Evolutionary conservation across 1,140 invertebrate species (phyloP), one percentile per base, ranked within the genome.

Genomic region (Thrips palmi): DNA sequence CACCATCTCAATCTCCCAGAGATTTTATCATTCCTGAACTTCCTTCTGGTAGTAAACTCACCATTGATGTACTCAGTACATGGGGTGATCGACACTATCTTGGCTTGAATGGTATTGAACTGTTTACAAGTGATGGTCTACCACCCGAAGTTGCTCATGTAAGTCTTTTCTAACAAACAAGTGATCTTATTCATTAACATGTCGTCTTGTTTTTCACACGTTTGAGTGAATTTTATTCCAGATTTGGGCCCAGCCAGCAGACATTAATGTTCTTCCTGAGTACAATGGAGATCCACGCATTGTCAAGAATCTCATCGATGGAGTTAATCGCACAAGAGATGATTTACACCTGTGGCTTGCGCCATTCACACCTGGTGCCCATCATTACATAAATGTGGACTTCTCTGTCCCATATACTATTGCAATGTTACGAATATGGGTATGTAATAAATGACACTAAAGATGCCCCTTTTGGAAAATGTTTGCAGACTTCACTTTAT

Each of bases 21-120:
- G 45, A 46, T 34, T 52, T 51, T 37, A 44, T 53, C n/a, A 81
- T 85, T 43, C 80, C 81, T 0, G 74, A 80, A 57, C 55, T 83
- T 40, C 81, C 81, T 1, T 57, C 53, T 45, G 81, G 81, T 10
- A 56, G 64, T 48, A 50, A 67, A 33, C 52, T 86, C 40, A 64
- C 68, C 37, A 59, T 86, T 19, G 70, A 77, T 51, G 77, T 86
- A 44, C 59, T 65, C 28, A 68, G 63, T 4, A 84, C 80, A 14
- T 86, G 82, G 82, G 81, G 81, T n/a, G 81, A 86, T 52, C 68
- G 71, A 46, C 68, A 77, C 58, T 78, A 77, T 48, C 69, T 85
- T 33, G 82, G 82, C 8, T 52, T 86, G 10, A 84, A 80, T 50
- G 80, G 80, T 0, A 69, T 86, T 27, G 80, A 86, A 57, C 58